Evolutionary conservation across 2,888 invertebrate genomes (phyloP).

Genomic region (Ormyrus rosae): DNA sequence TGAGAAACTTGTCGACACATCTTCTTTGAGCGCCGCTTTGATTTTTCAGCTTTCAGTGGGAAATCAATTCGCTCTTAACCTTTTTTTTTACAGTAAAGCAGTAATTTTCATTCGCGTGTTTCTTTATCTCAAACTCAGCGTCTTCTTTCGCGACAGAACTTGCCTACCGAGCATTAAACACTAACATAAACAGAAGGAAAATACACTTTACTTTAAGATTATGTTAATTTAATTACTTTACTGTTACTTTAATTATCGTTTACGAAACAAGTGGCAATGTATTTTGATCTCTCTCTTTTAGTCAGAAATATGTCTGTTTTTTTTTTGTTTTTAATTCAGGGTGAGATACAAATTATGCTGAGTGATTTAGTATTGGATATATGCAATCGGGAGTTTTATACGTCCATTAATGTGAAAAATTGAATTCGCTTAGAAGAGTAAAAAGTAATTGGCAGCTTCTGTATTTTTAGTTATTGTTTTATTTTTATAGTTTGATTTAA

Average conservation of each 20-base stretch:
- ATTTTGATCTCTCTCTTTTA: constrained; percentile 85
- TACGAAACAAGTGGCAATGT: constrained; percentile 81
- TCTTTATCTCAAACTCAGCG: constrained; percentile 64
- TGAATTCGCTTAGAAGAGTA: constrained; percentile 61
- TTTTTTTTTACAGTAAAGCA: constrained; percentile 60
- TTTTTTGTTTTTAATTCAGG: constrained; percentile 71
- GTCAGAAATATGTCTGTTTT: constrained; percentile 80
- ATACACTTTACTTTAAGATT: constrained; percentile 64
- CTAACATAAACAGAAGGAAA: constrained; percentile 65
- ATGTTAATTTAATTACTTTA: constrained; percentile 73
- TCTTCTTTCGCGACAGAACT: constrained; percentile 68
- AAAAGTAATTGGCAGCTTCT: constrained; percentile 72
- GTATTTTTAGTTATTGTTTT: constrained; percentile 57
- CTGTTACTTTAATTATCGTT: constrained; percentile 74
- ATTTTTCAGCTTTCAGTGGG: constrained; percentile 37
- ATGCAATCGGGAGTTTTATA: constrained; percentile 67
- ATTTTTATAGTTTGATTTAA: constrained; percentile 56
- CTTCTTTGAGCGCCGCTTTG: constrained; percentile 54
- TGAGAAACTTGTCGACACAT: constrained; percentile 53
- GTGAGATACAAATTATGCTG: constrained; percentile 69
- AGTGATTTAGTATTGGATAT: constrained; percentile 65
- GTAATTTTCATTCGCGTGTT: constrained; percentile 58
- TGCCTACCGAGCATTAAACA: constrained; percentile 69
- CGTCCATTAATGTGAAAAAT: constrained; percentile 64
- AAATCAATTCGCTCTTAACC: constrained; percentile 57